Conservation (phyloP, 2,113 vertebrate genomes). For the Cygnus buccinator region DNA sequence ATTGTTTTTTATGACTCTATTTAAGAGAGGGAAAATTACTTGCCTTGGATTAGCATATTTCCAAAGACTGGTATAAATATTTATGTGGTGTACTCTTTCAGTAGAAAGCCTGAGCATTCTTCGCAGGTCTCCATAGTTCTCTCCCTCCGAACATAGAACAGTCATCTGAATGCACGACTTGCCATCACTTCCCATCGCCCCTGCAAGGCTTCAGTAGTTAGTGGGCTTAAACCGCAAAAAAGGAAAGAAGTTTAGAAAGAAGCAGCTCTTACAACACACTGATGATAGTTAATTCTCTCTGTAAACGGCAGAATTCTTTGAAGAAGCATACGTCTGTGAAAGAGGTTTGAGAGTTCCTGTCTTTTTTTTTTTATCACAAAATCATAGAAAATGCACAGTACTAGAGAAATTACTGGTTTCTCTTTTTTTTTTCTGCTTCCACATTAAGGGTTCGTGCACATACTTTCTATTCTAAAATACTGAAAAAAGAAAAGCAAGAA, state of each 20-base stretch:
- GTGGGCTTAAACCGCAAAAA: not conserved
- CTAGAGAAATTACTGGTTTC: not conserved
- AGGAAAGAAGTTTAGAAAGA: constrained; percentile 6
- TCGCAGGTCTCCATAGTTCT: constrained; percentile 57
- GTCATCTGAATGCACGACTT: constrained; percentile 16
- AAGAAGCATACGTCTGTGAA: not conserved
- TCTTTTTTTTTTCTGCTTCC: not conserved
- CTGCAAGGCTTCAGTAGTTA: not conserved
- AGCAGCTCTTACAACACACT: not conserved
- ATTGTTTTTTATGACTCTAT: constrained; percentile 47
- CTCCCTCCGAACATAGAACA: not conserved
- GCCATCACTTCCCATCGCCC: not conserved
- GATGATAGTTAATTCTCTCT: not conserved
- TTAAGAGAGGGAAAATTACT: constrained; percentile 43
- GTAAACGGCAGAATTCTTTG: not conserved
- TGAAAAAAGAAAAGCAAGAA: not conserved
- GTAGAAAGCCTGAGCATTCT: constrained; percentile 47
- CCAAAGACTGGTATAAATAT: constrained; percentile 64
- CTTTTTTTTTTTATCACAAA: not conserved
- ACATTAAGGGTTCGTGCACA: not conserved
- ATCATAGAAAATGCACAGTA: not conserved
- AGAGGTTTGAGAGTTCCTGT: not conserved
- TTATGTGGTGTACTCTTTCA: constrained; percentile 39
- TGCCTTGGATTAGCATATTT: constrained; percentile 57
- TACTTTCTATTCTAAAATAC: not conserved